Conservation (phyloP, 2,113 vertebrate genomes). For the Notarius quadriscutis region DNA sequence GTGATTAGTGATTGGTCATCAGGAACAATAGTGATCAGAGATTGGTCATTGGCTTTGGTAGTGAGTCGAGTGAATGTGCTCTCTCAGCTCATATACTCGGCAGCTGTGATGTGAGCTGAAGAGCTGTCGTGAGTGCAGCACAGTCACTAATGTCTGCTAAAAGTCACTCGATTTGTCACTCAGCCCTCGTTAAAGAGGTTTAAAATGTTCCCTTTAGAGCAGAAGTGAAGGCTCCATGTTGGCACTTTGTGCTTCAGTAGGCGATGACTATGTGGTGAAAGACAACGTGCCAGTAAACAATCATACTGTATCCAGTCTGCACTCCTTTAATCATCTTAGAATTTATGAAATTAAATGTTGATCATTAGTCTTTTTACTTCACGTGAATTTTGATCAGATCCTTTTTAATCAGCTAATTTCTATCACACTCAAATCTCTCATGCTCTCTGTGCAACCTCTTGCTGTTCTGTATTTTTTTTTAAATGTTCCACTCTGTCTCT, state of each 20-base stretch:
- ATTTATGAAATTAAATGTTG: background rate
- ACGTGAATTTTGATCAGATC: background rate
- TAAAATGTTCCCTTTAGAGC: background rate
- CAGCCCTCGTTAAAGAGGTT: background rate
- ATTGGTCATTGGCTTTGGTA: background rate
- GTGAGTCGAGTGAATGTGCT: background rate
- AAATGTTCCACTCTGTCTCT: background rate
- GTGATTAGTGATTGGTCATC: background rate
- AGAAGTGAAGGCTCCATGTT: background rate
- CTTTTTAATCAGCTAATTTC: background rate
- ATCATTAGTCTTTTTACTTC: background rate
- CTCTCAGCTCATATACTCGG: too few relatives aligned
- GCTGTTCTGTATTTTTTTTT: background rate
- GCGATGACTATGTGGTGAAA: background rate
- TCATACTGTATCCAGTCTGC: background rate
- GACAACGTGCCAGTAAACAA: background rate
- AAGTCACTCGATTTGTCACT: background rate
- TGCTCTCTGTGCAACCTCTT: background rate
- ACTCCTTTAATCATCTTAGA: background rate
- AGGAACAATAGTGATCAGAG: background rate
- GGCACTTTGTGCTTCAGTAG: background rate
- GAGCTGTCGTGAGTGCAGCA: background rate
- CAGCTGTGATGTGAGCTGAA: background rate
- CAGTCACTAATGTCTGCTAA: background rate
- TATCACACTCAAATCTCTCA: background rate